Evolutionary conservation across 2,797 vertebrate species (phyloP), one percentile per base, ranked within the genome.

Genomic region (Amniataba percoides): DNA sequence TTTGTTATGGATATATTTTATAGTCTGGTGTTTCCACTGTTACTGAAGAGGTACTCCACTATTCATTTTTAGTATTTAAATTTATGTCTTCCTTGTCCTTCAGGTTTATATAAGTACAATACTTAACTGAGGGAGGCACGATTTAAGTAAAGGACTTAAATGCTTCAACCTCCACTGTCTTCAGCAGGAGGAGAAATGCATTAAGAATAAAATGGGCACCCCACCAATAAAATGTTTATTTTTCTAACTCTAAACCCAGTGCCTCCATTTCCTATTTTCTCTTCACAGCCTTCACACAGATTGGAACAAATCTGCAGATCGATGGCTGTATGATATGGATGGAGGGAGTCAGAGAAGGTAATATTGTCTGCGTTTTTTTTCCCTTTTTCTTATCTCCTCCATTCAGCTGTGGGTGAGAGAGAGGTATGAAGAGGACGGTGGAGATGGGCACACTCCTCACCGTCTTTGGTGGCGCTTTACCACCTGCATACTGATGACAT

Each of bases 401-500:
- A 80, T 89, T 94, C 91, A 94, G 93, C 88, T 90, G 87, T 82
- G 84, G 51, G 31, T 19, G 75, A 23, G 52, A 36, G 62, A 60
- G 60, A 58, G 56, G 52, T 68, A 74, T 57, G 74, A 79, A 34
- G 46, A 8, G 59, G 57, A 65, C 6, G 21, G 68, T 43, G 45
- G 57, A 48, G 51, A 80, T 43, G 49, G 64, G 49, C 55, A 85
- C 82, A 80, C 79, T 79, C 78, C 71, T 85, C 64, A 59, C 60
- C 60, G 34, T 90, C 88, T 88, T 88, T 89, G 78, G 79, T 82
- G 67, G 73, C 11, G 42, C 68, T 72, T 77, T 86, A 68, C 84
- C 87, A 85, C 82, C 90, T 92, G 92, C 88, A 91, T 92, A 92
- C 88, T 86, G 84, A 93, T 90, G 87, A 76, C 82, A 91, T 83